phyloP scores from a whole-genome alignment of 2,888 invertebrate species.

The Nomada flava region DNA sequence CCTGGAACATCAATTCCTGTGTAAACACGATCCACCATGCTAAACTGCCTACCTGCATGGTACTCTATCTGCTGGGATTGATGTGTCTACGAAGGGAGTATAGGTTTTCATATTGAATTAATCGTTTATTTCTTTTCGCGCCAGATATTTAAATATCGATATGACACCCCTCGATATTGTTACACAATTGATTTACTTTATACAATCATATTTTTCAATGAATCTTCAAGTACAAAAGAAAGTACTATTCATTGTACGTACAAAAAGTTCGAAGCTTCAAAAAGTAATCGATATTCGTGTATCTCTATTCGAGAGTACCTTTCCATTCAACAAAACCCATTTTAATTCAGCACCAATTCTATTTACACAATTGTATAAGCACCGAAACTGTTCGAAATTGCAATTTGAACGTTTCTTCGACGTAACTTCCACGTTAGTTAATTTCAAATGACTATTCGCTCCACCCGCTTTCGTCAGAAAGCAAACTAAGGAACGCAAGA shows the following conservation, averaged over 20 bases:
- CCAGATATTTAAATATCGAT: background rate
- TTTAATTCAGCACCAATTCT: too few relatives aligned
- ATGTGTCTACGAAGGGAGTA: conserved; percentile 11
- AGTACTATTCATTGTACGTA: background rate
- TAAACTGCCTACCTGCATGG: background rate
- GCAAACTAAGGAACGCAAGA: too few relatives aligned
- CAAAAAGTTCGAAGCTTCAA: too few relatives aligned
- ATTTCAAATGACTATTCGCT: too few relatives aligned
- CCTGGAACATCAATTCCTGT: conserved; percentile 46
- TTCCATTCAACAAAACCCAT: background rate
- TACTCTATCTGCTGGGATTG: conserved; percentile 5
- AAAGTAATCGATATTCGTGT: background rate
- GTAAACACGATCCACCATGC: conserved; percentile 47
- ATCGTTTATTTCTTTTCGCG: background rate
- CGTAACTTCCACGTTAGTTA: too few relatives aligned
- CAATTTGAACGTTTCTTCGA: too few relatives aligned
- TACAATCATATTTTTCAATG: too few relatives aligned
- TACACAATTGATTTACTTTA: too few relatives aligned
- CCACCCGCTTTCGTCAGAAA: too few relatives aligned
- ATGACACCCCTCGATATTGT: background rate
- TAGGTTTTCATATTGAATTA: background rate
- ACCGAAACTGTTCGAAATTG: too few relatives aligned
- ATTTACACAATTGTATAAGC: too few relatives aligned
- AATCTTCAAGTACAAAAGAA: background rate
- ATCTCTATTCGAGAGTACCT: background rate